Evolutionary conservation across 2,888 invertebrate species (phyloP), one percentile per base, ranked within the genome.

Genomic region (Tillus elongatus): DNA sequence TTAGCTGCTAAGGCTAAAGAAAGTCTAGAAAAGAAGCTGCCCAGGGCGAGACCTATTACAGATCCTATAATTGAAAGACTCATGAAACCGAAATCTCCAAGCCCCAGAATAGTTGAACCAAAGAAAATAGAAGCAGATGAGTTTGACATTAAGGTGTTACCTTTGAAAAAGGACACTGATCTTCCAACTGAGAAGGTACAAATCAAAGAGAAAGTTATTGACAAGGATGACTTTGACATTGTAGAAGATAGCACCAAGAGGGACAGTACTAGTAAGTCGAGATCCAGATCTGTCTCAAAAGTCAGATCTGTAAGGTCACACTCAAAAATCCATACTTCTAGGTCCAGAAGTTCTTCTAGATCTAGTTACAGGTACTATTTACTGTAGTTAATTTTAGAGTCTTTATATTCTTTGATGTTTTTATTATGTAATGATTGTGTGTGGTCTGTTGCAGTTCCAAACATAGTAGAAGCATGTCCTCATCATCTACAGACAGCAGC

Each of bases 1-100:
- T 61, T 75, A 58, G 73, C 82, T 37, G 71, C 81, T 42, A 82
- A 85, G 62, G 84, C 85, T 2, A 81, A 80, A 52, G 82, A 81
- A 55, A 67, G 70, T 2, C 61, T 79, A 37, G 77, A 77, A 43
- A 75, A 75, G 54, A 76, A 72, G 48, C 63, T 68, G 39, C 67
- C 68, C 8, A 56, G 51, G 39, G 36, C 24, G 8, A 36, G 42
- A 39, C 36, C 42, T 12, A 19, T 31, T 6, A 35, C 31, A 13
- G 44, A 46, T 14, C 32, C 33, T 14, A 37, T 33, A 3, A 9
- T 38, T n/a, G 30, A 9, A 4, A 38, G 31, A 34, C 8, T 37
- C 3, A 19, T 40, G 15, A 19, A 15, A 11, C 36, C 8, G 36
- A 14, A 29, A 9, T 15, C 12, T 11, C 28, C 26, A 4, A 6